phyloP scores from a whole-genome alignment of 2,113 vertebrate species.

The Hassar affinis region DNA sequence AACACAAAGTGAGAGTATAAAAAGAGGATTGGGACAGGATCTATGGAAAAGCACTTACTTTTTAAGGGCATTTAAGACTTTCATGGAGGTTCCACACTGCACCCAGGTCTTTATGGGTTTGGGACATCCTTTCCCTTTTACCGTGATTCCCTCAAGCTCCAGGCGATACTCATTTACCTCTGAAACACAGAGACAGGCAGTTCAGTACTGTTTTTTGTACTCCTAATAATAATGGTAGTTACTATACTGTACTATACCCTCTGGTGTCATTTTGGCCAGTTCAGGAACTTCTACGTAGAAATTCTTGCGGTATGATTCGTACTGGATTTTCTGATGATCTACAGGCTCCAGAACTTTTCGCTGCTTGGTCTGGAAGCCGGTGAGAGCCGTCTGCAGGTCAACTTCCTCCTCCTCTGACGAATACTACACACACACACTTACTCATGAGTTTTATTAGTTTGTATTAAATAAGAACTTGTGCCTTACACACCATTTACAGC shows the following conservation, averaged over 20 bases:
- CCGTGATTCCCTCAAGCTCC: slow-evolving; percentile 92
- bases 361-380: slow-evolving; percentile 97
- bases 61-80: slow-evolving; percentile 91
- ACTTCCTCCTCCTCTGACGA: slow-evolving; percentile 98
- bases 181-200: slow-evolving; percentile 50
- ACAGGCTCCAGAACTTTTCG: slow-evolving; percentile 95
- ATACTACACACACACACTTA: slow-evolving; percentile 75
- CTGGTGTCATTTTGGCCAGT: slow-evolving; percentile 86
- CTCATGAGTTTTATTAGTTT: not conserved
- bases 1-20: not conserved
- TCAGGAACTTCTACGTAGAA: slow-evolving; percentile 99
- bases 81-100: slow-evolving; percentile 98
- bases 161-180: slow-evolving; percentile 87
- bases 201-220: not conserved
- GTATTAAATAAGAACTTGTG: not conserved
- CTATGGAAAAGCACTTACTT: slow-evolving; percentile 75
- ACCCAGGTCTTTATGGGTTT: slow-evolving; percentile 99
- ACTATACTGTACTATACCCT: slow-evolving; percentile 72
- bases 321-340: slow-evolving; percentile 96
- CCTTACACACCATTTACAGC: not conserved
- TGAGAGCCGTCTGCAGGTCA: slow-evolving; percentile 94
- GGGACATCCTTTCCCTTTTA: slow-evolving; percentile 96
- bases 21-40: not conserved
- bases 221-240: not conserved
- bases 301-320: slow-evolving; percentile 92